These are phyloP conservation scores for Drepana falcataria DNA, from an alignment of 2,888 invertebrate genomes.

Conservation along the genomic window DNA sequence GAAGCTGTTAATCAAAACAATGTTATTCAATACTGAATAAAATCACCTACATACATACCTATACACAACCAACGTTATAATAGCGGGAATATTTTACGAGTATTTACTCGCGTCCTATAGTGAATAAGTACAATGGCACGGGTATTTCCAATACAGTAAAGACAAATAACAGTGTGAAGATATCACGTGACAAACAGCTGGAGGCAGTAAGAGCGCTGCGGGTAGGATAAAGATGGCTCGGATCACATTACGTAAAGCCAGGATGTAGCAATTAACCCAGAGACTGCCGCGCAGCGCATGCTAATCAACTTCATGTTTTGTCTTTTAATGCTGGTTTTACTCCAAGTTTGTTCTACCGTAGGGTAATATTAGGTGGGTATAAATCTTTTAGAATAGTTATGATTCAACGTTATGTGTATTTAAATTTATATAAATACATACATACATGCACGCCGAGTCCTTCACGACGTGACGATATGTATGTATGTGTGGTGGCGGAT, in stretches of 20 bases:
- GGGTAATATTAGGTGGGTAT: slow-evolving; percentile 15
- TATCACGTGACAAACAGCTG: slow-evolving; percentile 16
- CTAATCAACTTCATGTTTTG: slow-evolving; percentile 33
- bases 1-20: too few species aligned
- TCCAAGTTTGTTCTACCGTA: slow-evolving; percentile 6
- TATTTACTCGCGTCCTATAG: neutral
- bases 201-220: slow-evolving; percentile 9
- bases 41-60: too few species aligned
- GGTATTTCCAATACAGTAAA: neutral
- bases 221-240: slow-evolving; percentile 5
- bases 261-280: slow-evolving; percentile 32
- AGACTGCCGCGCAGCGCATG: slow-evolving; percentile 25
- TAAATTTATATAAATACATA: too few species aligned
- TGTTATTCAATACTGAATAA: too few species aligned
- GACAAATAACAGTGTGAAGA: slow-evolving; percentile 11
- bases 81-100: neutral
- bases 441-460: too few species aligned
- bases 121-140: neutral
- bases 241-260: slow-evolving; percentile 26
- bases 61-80: neutral
- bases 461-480: too few species aligned
- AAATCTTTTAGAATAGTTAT: neutral
- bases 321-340: slow-evolving; percentile 2
- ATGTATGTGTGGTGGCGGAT: too few species aligned
- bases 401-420: too few species aligned